phyloP scores from a whole-genome alignment of 2,888 invertebrate genomes.

The Tachina lurida region DNA sequence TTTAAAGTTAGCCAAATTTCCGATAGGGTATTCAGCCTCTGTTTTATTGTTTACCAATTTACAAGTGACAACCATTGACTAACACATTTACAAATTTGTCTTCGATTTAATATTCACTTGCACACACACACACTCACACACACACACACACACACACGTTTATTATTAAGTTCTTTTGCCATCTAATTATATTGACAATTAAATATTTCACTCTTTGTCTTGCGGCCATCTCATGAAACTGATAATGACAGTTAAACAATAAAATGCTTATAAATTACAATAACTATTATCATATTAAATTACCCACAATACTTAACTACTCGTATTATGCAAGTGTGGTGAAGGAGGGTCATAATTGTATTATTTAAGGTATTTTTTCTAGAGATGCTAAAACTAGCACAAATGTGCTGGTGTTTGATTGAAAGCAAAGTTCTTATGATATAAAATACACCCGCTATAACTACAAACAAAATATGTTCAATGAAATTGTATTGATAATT shows the following conservation, averaged over 20 bases:
- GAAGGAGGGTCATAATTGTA: neutral
- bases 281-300: conserved; percentile 49
- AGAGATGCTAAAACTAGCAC: too few species aligned
- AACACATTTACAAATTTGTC: neutral
- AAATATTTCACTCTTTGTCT: conserved; percentile 58
- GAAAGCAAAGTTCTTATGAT: too few species aligned
- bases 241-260: conserved; percentile 71
- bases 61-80: conserved; percentile 1
- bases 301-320: neutral
- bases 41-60: neutral
- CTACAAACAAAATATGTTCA: neutral
- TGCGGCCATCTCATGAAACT: conserved; percentile 59
- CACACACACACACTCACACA: neutral
- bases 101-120: too few species aligned
- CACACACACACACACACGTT: neutral
- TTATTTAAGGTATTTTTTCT: too few species aligned
- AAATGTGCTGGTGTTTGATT: too few species aligned
- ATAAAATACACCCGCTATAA: neutral
- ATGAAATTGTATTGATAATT: neutral
- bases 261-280: conserved; percentile 63
- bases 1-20: too few species aligned
- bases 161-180: conserved; percentile 28
- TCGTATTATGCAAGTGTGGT: neutral
- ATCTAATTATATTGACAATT: conserved; percentile 69
- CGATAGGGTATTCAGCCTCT: neutral